Evolutionary conservation across 1,140 invertebrate species (phyloP).

Genomic region (Orius laevigatus): DNA sequence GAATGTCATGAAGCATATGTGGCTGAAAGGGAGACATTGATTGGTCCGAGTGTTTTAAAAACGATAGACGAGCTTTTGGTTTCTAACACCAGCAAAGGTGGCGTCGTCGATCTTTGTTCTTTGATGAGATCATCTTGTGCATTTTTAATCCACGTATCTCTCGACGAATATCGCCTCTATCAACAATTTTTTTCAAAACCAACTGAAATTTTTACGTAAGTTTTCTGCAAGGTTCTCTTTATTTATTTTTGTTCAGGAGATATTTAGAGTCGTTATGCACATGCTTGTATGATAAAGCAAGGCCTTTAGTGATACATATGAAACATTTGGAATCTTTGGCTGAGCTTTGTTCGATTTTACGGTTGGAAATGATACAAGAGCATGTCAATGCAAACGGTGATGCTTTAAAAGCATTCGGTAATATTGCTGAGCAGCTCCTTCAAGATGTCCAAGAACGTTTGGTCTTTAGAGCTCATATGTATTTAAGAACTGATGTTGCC

Average conservation of each 20-base stretch:
- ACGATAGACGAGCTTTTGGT: conserved; percentile 52
- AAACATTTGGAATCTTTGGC: conserved; percentile 94
- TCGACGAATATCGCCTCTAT: conserved; percentile 81
- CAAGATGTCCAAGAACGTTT: conserved; percentile 94
- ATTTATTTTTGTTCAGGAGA: conserved; percentile 29
- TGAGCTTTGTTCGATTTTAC: conserved; percentile 87
- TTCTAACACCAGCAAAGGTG: conserved; percentile 44
- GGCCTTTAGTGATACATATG: conserved; percentile 93
- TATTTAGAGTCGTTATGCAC: conserved; percentile 76
- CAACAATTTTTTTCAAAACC: conserved; percentile 68
- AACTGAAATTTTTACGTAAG: conserved; percentile 48
- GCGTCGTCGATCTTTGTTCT: conserved; percentile 72
- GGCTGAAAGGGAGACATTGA: conserved; percentile 49
- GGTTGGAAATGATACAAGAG: conserved; percentile 87
- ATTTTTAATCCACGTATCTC: conserved; percentile 75
- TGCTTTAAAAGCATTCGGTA: conserved; percentile 65
- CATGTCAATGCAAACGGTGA: conserved; percentile 74
- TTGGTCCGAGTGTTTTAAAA: conserved; percentile 56
- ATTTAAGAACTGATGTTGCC: conserved; percentile 80
- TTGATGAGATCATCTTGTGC: conserved; percentile 74
- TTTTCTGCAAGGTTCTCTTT: conserved; percentile 19
- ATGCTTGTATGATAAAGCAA: conserved; percentile 77
- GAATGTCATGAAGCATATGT: conserved; percentile 83
- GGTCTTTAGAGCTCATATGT: conserved; percentile 89
- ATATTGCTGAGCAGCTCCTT: conserved; percentile 67